These are phyloP conservation scores for Neodiprion lecontei DNA, from an alignment of 1,140 invertebrate species.

Conservation along the genomic window DNA sequence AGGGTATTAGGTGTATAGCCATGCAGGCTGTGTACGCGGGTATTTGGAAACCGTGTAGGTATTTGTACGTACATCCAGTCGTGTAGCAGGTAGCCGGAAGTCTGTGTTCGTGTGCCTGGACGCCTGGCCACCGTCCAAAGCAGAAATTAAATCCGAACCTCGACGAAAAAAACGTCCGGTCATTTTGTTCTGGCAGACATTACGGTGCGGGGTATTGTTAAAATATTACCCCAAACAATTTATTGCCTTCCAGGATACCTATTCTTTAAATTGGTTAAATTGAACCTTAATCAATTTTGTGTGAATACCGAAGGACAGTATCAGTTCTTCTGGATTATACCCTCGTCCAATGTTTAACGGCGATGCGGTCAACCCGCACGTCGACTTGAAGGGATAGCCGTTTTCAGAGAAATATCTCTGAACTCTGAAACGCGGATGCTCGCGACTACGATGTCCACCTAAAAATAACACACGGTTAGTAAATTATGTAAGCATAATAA, in stretches of 20 bases:
- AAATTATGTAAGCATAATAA: too few species aligned
- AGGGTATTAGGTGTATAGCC: not conserved
- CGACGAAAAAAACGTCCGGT: not conserved
- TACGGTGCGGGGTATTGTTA: not conserved
- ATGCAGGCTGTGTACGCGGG: not conserved
- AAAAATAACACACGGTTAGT: too few species aligned
- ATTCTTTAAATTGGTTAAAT: not conserved
- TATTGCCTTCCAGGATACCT: not conserved
- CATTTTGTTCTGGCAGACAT: not conserved
- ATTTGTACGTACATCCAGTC: slow-evolving; percentile 3
- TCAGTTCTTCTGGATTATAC: too few species aligned
- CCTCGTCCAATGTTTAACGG: too few species aligned
- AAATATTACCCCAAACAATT: not conserved
- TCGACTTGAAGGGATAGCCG: too few species aligned
- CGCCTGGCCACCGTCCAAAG: slow-evolving; percentile 28
- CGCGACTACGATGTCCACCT: too few species aligned
- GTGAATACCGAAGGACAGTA: too few species aligned
- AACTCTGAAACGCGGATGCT: too few species aligned
- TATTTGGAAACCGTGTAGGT: not conserved
- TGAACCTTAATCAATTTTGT: not conserved
- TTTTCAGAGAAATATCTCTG: too few species aligned
- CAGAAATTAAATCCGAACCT: slow-evolving; percentile 38
- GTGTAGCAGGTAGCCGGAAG: not conserved
- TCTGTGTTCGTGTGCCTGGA: not conserved
- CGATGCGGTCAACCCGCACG: too few species aligned